Evolutionary conservation across 2,797 vertebrate species (phyloP).

Genomic region (Falco naumanni): DNA sequence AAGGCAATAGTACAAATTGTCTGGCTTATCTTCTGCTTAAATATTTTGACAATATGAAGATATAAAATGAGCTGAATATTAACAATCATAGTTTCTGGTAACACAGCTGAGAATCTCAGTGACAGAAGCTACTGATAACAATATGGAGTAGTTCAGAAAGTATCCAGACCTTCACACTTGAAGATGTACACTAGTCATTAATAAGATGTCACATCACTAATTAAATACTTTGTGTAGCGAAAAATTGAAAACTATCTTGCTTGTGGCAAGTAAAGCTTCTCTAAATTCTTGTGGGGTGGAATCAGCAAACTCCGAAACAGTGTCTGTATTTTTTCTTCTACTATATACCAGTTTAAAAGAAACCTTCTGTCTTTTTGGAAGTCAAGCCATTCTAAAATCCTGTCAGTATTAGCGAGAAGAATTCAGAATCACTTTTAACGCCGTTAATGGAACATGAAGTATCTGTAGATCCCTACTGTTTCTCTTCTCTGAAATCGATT

Average conservation of each 20-base stretch:
- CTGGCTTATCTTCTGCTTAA: not conserved
- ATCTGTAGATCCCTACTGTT: not conserved
- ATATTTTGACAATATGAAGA: not conserved
- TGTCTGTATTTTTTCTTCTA: not conserved
- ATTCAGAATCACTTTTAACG: not conserved
- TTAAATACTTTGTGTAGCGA: not conserved
- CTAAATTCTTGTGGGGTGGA: not conserved
- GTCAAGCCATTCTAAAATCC: not conserved
- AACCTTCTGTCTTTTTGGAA: not conserved
- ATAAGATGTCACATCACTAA: not conserved
- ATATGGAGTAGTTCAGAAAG: not conserved
- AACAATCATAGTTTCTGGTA: not conserved
- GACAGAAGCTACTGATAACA: not conserved
- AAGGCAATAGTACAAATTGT: not conserved
- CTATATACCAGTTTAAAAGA: not conserved
- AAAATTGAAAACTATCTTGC: not conserved
- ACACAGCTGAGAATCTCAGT: not conserved
- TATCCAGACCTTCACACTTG: not conserved
- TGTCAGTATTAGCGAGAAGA: not conserved
- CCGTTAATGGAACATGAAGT: not conserved
- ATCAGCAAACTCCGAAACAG: not conserved
- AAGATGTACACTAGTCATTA: not conserved
- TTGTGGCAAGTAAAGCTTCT: not conserved
- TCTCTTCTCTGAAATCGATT: not conserved
- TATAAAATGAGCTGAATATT: not conserved